A percentile compares a stretch with the other conserved stretches of the same genome.
Evolutionary conservation across 2,888 invertebrate species (phyloP).

Genomic region (Catonia carolina): DNA sequence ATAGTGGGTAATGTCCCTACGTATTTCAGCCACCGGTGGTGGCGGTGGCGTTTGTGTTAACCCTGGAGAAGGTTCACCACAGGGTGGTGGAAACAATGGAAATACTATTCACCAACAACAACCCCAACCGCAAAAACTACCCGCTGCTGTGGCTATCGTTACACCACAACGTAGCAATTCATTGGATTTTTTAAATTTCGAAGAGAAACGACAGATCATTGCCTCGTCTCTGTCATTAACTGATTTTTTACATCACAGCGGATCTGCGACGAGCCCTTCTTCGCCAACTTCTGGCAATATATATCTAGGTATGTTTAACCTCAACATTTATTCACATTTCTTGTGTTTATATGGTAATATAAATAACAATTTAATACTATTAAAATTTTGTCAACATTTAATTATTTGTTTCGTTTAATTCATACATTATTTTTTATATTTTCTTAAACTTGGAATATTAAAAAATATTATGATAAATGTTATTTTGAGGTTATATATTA

Average conservation of each 20-base stretch:
- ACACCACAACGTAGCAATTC: conserved; percentile 72
- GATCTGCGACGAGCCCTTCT: conserved; percentile 44
- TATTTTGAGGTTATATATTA: too few species aligned
- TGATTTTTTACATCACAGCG: conserved; percentile 69
- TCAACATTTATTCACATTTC: too few species aligned
- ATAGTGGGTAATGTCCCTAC: conserved; percentile 17
- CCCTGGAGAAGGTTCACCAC: conserved; percentile 25
- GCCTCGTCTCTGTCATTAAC: conserved; percentile 81
- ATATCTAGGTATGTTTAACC: conserved; percentile 30
- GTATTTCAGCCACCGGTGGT: conserved; percentile 18
- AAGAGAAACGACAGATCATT: conserved; percentile 83
- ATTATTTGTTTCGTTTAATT: too few species aligned
- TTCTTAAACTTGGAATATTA: too few species aligned
- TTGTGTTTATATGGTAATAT: too few species aligned
- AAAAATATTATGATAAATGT: too few species aligned
- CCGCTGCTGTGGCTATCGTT: conserved; percentile 48
- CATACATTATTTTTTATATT: too few species aligned
- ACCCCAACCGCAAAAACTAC: conserved; percentile 13
- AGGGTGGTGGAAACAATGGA: too few species aligned
- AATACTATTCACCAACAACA: too few species aligned
- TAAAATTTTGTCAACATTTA: too few species aligned
- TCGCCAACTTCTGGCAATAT: conserved; percentile 35
- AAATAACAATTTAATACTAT: too few species aligned
- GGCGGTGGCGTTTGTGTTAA: conserved; percentile 17
- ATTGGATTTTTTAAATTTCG: conserved; percentile 84